Percentiles rank a stretch among this genome's conserved stretches.
Evolutionary conservation across 2,888 invertebrate genomes (phyloP).

Genomic region (Drosophila algonquin): DNA sequence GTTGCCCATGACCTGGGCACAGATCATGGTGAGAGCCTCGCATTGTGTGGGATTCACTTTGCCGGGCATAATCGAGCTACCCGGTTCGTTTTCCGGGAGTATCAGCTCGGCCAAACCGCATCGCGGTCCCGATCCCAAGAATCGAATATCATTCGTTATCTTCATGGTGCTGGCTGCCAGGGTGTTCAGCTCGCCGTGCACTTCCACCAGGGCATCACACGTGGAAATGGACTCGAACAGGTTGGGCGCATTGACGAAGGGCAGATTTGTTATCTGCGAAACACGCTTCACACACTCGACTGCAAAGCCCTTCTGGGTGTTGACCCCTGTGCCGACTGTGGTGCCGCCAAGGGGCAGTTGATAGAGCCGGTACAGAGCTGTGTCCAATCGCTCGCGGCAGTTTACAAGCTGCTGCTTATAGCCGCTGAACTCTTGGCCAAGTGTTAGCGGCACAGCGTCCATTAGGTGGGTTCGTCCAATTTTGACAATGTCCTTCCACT

Average conservation of each 20-base stretch:
- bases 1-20: constrained; percentile 98
- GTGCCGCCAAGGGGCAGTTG: constrained; percentile 97
- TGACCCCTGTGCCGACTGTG: constrained; percentile 97
- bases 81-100: constrained; percentile 98
- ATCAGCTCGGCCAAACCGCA: constrained; percentile 96
- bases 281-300: constrained; percentile 93
- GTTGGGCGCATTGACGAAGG: constrained; percentile 96
- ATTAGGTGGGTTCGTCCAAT: constrained; percentile 93
- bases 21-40: constrained; percentile 98
- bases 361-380: constrained; percentile 92
- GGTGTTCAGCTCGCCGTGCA: constrained; percentile 96
- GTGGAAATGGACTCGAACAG: constrained; percentile 98
- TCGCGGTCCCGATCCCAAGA: constrained; percentile 97
- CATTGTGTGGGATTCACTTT: constrained; percentile 99
- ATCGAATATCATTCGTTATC: constrained; percentile 95
- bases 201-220: constrained; percentile 97
- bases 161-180: constrained; percentile 97
- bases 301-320: constrained; percentile 95
- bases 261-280: constrained; percentile 91
- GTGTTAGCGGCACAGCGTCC: constrained; percentile 96
- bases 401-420: constrained; percentile 93
- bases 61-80: constrained; percentile 99
- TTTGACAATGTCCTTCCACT: constrained; percentile 95
- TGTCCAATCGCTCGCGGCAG: constrained; percentile 91
- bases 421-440: constrained; percentile 98